Percentiles rank a stretch among this genome's conserved stretches.
Conservation (phyloP, 1,140 invertebrate genomes). For the Neocloeon triangulifer region DNA sequence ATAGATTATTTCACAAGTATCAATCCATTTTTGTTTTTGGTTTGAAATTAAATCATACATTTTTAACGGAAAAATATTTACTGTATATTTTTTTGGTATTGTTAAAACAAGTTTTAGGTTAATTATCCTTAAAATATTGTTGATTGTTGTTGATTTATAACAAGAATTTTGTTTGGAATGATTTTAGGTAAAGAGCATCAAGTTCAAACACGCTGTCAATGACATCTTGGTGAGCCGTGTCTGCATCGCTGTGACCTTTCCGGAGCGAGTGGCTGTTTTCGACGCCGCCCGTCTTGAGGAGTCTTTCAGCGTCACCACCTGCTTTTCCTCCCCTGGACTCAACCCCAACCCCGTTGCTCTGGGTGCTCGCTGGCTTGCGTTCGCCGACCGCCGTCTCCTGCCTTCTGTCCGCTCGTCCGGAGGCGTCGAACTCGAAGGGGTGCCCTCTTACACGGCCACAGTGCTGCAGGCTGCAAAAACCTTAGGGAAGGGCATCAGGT, state of each 20-base stretch:
- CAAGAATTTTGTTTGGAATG: too few relatives aligned
- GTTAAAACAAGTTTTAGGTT: too few relatives aligned
- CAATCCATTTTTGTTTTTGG: too few relatives aligned
- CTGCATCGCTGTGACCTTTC: constrained; percentile 66
- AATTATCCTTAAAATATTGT: too few relatives aligned
- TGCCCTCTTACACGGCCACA: constrained; percentile 83
- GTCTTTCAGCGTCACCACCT: constrained; percentile 64
- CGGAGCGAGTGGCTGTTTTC: constrained; percentile 76
- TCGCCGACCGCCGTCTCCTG: constrained; percentile 63
- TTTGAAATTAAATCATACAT: too few relatives aligned
- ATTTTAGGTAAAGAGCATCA: too few relatives aligned
- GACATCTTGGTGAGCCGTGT: constrained; percentile 67
- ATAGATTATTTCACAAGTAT: too few relatives aligned
- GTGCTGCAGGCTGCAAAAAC: constrained; percentile 89
- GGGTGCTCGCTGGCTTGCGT: constrained; percentile 39
- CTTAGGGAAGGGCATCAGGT: constrained; percentile 54
- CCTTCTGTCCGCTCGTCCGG: constrained; percentile 65
- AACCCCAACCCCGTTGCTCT: constrained; percentile 77
- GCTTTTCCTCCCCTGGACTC: constrained; percentile 64
- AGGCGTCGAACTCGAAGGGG: constrained; percentile 39
- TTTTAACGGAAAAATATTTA: too few relatives aligned
- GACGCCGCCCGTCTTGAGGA: constrained; percentile 74
- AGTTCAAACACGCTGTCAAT: constrained; percentile 75
- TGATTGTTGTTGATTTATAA: too few relatives aligned
- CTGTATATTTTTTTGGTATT: too few relatives aligned